Percentiles rank a stretch among this genome's conserved stretches.
phyloP scores from a whole-genome alignment of 2,113 vertebrate species.

The Gavia stellata region DNA sequence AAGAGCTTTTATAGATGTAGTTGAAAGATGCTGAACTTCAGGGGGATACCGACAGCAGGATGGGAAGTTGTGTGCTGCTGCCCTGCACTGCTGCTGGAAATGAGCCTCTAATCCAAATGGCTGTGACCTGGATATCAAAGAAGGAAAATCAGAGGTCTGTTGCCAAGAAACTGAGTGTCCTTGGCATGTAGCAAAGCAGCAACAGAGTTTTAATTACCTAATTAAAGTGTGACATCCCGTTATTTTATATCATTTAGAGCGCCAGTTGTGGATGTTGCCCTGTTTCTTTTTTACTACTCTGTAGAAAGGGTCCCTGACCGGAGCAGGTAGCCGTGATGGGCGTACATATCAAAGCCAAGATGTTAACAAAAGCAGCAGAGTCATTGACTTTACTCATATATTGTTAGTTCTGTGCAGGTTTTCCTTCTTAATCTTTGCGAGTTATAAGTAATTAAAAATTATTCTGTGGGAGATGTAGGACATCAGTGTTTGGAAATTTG shows the following conservation, averaged over 20 bases:
- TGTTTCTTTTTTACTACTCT: background rate
- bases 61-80: background rate
- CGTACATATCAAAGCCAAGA: background rate
- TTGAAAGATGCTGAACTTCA: background rate
- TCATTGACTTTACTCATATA: background rate
- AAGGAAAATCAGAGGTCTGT: constrained; percentile 19
- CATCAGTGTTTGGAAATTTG: background rate
- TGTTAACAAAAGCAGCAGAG: background rate
- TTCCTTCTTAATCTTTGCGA: background rate
- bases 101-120: background rate
- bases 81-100: background rate
- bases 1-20: background rate
- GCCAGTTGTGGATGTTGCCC: background rate
- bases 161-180: constrained; percentile 58
- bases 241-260: constrained; percentile 3
- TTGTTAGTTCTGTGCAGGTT: background rate
- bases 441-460: background rate
- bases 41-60: background rate
- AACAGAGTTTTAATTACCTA: constrained; percentile 42
- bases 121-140: constrained; percentile 57
- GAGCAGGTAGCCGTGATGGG: background rate
- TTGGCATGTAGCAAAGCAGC: constrained; percentile 41
- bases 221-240: background rate
- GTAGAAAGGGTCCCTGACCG: background rate
- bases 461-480: background rate